Evolutionary conservation across 2,888 invertebrate genomes (phyloP).

Genomic region (Doris montereyensis): DNA sequence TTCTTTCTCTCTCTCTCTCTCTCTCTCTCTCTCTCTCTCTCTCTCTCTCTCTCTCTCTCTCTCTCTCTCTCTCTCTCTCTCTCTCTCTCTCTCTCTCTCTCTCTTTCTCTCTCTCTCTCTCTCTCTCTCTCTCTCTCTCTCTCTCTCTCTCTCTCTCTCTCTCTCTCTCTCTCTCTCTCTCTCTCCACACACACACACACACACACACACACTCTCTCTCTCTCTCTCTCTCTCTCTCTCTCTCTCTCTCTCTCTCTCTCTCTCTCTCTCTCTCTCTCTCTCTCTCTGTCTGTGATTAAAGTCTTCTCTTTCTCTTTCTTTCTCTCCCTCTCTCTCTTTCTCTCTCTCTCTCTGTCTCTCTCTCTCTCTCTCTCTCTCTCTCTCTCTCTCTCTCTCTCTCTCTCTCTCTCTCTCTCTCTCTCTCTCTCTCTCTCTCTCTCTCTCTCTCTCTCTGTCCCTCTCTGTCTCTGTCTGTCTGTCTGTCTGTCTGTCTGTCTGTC

Average conservation of each 20-base stretch:
- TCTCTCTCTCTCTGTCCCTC: not conserved
- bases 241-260: not conserved
- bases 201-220: too few species aligned
- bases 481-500: not conserved
- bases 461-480: not conserved
- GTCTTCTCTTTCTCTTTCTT: not conserved
- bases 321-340: not conserved
- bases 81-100: not conserved
- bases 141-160: not conserved
- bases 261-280: not conserved
- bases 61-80: not conserved
- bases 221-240: not conserved
- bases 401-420: not conserved
- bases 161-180: not conserved
- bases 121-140: not conserved
- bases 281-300: not conserved
- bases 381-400: not conserved
- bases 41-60: not conserved
- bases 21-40: not conserved
- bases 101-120: not conserved
- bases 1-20: too few species aligned
- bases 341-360: not conserved
- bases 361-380: not conserved
- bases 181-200: too few species aligned
- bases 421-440: not conserved